Percentiles rank a stretch among this genome's conserved stretches.
Conservation (phyloP, 2,797 vertebrate genomes). For the Discoglossus pictus region DNA sequence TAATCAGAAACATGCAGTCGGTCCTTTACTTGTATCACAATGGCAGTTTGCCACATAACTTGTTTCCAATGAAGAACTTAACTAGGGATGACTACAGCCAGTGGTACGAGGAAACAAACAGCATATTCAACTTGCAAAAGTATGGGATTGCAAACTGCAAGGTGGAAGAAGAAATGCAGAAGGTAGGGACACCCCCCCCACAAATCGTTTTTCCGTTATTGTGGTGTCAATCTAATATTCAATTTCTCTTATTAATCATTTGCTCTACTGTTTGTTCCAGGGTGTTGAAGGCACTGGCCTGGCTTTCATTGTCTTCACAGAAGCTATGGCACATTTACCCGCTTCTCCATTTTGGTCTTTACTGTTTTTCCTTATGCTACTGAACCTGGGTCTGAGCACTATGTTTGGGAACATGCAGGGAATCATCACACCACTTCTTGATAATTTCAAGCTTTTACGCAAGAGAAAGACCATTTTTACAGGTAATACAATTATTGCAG, state of each 20-base stretch:
- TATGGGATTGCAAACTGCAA: slow-evolving; percentile 34
- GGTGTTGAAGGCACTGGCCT: slow-evolving; percentile 75
- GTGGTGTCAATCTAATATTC: neutral
- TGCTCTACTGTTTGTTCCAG: too few species aligned
- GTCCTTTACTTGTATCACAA: neutral
- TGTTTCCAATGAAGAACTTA: slow-evolving; percentile 1
- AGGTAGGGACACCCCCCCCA: neutral
- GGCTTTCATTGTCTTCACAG: slow-evolving; percentile 78
- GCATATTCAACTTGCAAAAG: neutral
- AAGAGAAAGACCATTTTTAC: slow-evolving; percentile 75
- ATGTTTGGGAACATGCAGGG: slow-evolving; percentile 81
- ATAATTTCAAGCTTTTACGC: slow-evolving; percentile 72
- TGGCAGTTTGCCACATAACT: neutral
- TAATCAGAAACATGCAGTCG: slow-evolving; percentile 18
- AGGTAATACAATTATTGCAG: slow-evolving; percentile 55
- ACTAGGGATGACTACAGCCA: slow-evolving; percentile 28
- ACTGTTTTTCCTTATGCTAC: slow-evolving; percentile 82
- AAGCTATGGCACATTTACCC: slow-evolving; percentile 77
- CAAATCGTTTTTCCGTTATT: neutral
- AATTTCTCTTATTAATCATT: neutral
- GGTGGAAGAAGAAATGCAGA: slow-evolving; percentile 38
- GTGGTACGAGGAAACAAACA: slow-evolving; percentile 34
- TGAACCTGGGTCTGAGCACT: slow-evolving; percentile 76
- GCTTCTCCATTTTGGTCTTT: slow-evolving; percentile 80
- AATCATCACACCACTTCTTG: slow-evolving; percentile 77